Base-by-base conservation (phyloP, 2,113 vertebrate species). In the Clarias batrachus region DNA sequence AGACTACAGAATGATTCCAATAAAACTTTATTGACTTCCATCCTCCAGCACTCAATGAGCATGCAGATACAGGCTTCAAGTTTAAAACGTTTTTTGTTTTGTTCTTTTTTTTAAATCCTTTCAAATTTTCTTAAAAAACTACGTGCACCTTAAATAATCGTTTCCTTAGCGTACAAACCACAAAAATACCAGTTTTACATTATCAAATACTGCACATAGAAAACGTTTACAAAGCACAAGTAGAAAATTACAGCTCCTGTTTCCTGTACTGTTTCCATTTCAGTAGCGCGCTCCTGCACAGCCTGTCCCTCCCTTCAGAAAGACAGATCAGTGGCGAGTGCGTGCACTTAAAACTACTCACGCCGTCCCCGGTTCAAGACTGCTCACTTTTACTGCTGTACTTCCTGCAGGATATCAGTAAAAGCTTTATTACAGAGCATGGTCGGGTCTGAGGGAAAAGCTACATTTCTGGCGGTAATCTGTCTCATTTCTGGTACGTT, bases 181-280 rank as follows among this genome's bases (percentile, higher is more conserved):
- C 97, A 96, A 96, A 96, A 96, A 96, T 96, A 97, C 96, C 94
- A 95, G 96, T 96, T 95, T 93, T 94, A 97, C 96, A 95, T 96
- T 95, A 96, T 96, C 96, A 97, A 98, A 97, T 97, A 98, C 94
- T 95, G 96, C 96, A 97, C 96, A 96, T 96, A 98, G 93, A 97
- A 98, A 97, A 97, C 96, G 91, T 95, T 94, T 96, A 96, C 95
- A 96, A 95, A 96, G 96, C 97, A 96, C 95, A 92, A 94, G 96
- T 97, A 97, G 86, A 98, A 99, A 99, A 99, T 95, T 94, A 95
- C 94, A 95, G 92, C 91, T 94, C 92, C 90, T 90, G 1, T 71
- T 70, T 59, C 71, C 66, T 59, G 66, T 30, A 30, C n/a, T 17
- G 30, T 85, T 65, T 70, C 74, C 90, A 77, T 30, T 63, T 90